A percentile compares a stretch with the other conserved stretches of the same genome.
phyloP scores from a whole-genome alignment of 2,113 vertebrate genomes.

The Pluvialis apricaria region DNA sequence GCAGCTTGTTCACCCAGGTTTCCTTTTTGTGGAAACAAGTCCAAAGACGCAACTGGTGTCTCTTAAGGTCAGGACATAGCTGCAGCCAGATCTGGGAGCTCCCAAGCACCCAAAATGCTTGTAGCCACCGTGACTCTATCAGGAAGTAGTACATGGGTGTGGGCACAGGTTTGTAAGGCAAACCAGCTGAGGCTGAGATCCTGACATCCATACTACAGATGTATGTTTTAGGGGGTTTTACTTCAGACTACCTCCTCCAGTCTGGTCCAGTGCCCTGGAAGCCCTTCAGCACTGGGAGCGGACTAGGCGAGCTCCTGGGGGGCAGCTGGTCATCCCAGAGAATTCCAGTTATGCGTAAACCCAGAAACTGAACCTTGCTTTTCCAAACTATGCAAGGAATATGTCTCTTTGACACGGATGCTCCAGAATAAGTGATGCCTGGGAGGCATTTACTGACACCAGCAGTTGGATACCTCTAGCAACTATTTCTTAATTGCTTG shows the following conservation, averaged over 20 bases:
- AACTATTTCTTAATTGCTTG: not conserved
- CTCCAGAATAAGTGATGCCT: not conserved
- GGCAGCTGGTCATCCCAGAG: not conserved
- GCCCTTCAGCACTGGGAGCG: not conserved
- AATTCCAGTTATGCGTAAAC: not conserved
- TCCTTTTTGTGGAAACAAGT: not conserved
- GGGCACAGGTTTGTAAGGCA: not conserved
- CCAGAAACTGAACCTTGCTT: not conserved
- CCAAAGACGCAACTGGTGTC: not conserved
- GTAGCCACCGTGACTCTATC: not conserved
- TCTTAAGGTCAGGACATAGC: not conserved
- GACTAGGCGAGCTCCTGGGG: not conserved
- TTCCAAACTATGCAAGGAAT: not conserved
- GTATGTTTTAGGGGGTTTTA: not conserved
- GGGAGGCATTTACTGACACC: not conserved
- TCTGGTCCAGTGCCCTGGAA: not conserved
- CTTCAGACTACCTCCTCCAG: not conserved
- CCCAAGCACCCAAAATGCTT: not conserved
- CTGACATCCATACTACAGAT: not conserved
- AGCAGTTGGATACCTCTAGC: not conserved
- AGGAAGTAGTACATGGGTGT: not conserved
- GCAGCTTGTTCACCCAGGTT: not conserved
- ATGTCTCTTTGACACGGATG: not conserved
- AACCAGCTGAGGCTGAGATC: not conserved
- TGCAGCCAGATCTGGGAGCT: not conserved